Evolutionary conservation across 1,140 invertebrate genomes (phyloP), one percentile per base, ranked within the genome.

Genomic region (Drosophila nigromelanica): DNA sequence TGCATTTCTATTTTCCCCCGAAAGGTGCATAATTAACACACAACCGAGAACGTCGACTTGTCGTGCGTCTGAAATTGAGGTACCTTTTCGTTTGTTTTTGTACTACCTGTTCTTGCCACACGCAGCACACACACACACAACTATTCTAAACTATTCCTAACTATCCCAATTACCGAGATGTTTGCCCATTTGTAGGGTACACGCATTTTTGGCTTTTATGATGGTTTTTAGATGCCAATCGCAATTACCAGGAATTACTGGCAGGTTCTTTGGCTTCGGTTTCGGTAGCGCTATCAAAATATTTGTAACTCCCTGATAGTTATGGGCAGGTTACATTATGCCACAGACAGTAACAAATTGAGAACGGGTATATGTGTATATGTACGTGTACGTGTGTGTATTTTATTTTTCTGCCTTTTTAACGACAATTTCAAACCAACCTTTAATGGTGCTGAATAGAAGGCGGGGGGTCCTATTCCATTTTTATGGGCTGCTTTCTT

Each of bases 391-490:
- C 8, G 33, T 27, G 33, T 33, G 24, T 51, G 40, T 73, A 30
- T 30, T 52, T 63, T 43, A 60, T 37, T 66, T 51, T 68, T 80
- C 39, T 60, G 42, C 39, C 60, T 76, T 73, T 78, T 89, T 82
- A 82, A 87, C 74, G 82, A 79, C 82, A 86, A 73, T 87, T 82
- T 86, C 51, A 82, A 89, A 78, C 67, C 76, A 78, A 76, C 78
- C 73, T 86, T 86, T 87, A 85, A 86, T 86, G 81, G 7, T 40
- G 39, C n/a, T 10, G 24, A 5, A 11, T 35, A n/a, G 39, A 43
- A 18, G 47, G 47, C 11, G 6, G 27, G 30, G 24, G 3, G 39
- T 40, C 4, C 69, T 62, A 40, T 42, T 78, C 60, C 50, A 52
- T 67, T 85, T 87, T 87, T 87, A 87, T 89, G 68, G 37, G 15